Conservation (phyloP, 2,888 invertebrate species). For the Sarcophaga carnaria region DNA sequence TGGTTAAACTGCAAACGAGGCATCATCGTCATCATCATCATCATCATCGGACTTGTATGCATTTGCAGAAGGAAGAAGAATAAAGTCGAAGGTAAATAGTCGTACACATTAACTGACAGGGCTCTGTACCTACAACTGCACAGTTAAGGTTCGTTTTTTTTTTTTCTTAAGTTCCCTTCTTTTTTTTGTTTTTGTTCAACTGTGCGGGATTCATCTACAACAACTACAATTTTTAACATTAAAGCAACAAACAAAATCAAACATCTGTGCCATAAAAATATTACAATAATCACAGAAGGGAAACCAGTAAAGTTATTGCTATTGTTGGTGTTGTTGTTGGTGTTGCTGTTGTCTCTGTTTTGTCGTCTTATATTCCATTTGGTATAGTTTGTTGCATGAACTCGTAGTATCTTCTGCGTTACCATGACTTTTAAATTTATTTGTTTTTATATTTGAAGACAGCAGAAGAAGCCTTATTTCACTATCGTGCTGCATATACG, state of each 20-base stretch:
- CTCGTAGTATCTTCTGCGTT: background rate
- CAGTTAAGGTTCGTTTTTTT: constrained; percentile 58
- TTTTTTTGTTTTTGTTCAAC: constrained; percentile 24
- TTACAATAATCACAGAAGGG: constrained; percentile 57
- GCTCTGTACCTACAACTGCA: constrained; percentile 53
- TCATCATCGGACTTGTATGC: constrained; percentile 34
- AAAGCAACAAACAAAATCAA: constrained; percentile 50
- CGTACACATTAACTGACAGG: constrained; percentile 59
- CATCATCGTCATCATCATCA: constrained; percentile 53
- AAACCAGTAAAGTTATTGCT: constrained; percentile 37
- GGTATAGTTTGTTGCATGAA: background rate
- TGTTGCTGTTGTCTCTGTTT: background rate
- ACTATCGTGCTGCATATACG: constrained; percentile 5
- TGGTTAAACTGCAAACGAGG: constrained; percentile 68
- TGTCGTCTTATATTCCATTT: constrained; percentile 6
- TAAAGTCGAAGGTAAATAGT: constrained; percentile 54
- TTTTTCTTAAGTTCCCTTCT: constrained; percentile 28
- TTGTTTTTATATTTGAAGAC: constrained; percentile 24
- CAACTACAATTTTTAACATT: constrained; percentile 24
- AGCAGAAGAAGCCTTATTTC: background rate
- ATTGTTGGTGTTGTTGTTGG: background rate
- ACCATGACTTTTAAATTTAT: constrained; percentile 55
- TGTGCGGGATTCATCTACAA: constrained; percentile 55
- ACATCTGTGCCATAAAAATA: constrained; percentile 70
- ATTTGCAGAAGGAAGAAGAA: constrained; percentile 39